Evolutionary conservation across 2,888 invertebrate genomes (phyloP), one percentile per base, ranked within the genome.

Genomic region (Meiosimyza decipiens): DNA sequence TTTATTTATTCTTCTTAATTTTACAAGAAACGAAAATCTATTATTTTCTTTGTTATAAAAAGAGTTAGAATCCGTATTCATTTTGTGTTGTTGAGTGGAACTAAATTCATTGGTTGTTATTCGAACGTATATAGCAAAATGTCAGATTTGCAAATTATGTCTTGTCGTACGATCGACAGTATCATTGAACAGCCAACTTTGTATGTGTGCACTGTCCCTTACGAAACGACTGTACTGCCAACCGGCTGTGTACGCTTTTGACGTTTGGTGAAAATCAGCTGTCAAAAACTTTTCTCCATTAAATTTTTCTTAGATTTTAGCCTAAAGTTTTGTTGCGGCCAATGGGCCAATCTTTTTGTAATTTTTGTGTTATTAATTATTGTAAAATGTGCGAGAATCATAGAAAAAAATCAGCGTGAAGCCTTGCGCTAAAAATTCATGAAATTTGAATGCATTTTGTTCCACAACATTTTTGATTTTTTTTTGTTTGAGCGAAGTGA

Each of bases 231-330:
- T 22, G 22, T 2, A 22, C 22, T 22, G 22, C 22, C 22, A 22
- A 22, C 22, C 22, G 28, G 28, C 28, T 28, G 28, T 28, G 28
- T 28, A 28, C 28, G 28, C 28, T 28, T 33, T 55, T 60, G 68
- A 60, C 68, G 50, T 40, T 67, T 57, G 50, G 49, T 69, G 59
- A 59, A 70, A 70, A 70, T 62, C 69, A 70, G 62, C 69, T 70
- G 69, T 70, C 69, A 70, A 70, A 70, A 59, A 50, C 47, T 63
- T 63, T 22, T 60, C 60, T 60, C 60, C n/a, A 47, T 50, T 12
- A 49, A 66, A 28, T 28, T 40, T 60, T 62, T 69, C 13, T 63
- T 47, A 63, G 54, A 66, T 54, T 15, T 59, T 63, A 52, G 52
- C 51, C 62, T 51, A 52, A 70, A 22, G 28, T 9, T 49, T 59